Conservation (phyloP, 2,113 vertebrate genomes). For the Cephalopholis sonnerati region DNA sequence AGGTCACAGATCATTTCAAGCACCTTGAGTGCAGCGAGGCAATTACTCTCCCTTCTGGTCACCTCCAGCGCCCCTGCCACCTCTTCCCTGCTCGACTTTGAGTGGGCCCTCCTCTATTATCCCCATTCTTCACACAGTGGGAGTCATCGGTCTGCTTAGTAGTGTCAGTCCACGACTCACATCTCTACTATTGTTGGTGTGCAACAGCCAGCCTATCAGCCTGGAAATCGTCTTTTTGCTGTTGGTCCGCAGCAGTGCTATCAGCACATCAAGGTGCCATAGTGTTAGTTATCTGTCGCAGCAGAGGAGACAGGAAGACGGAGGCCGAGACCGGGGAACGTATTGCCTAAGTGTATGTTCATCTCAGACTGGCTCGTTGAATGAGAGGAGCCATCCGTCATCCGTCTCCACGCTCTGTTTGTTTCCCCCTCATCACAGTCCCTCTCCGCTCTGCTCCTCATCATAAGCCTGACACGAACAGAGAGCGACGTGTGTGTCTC, state of each 20-base stretch:
- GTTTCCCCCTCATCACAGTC: constrained; percentile 67
- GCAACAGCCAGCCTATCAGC: constrained; percentile 49
- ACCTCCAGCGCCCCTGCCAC: constrained; percentile 62
- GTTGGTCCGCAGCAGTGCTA: constrained; percentile 39
- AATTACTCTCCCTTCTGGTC: constrained; percentile 78
- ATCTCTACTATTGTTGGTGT: constrained; percentile 48
- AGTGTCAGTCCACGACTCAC: constrained; percentile 51
- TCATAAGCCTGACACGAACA: constrained; percentile 61
- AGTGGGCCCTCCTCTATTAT: constrained; percentile 69
- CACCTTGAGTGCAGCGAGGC: constrained; percentile 74
- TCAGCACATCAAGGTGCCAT: constrained; percentile 56
- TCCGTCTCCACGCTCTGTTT: constrained; percentile 65
- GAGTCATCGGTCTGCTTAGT: constrained; percentile 51
- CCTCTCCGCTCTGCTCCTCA: constrained; percentile 55
- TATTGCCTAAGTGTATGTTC: constrained; percentile 53
- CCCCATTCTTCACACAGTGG: constrained; percentile 62
- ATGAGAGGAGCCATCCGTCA: constrained; percentile 71
- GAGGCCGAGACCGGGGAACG: constrained; percentile 34
- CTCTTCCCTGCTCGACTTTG: constrained; percentile 47
- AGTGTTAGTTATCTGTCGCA: constrained; percentile 58
- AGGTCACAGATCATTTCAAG: constrained; percentile 80
- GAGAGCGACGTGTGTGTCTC: constrained; percentile 41
- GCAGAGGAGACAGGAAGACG: constrained; percentile 56
- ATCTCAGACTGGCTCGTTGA: constrained; percentile 63
- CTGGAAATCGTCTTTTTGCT: constrained; percentile 28